phyloP scores from a whole-genome alignment of 2,797 vertebrate genomes.

The Anguilla obscura region DNA sequence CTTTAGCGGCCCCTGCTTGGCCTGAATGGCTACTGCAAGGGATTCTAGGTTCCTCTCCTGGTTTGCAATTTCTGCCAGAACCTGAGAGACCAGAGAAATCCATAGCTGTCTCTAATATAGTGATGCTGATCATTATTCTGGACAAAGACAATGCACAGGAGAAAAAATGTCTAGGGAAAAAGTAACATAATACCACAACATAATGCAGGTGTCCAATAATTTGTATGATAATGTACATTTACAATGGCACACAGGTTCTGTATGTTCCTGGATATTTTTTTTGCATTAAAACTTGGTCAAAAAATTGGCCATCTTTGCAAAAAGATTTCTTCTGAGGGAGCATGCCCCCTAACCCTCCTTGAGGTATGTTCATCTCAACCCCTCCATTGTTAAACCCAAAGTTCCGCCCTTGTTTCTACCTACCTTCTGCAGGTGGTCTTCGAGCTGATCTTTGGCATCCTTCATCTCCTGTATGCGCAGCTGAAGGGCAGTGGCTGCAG shows the following conservation, averaged over 20 bases:
- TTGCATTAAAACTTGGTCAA: too few species aligned
- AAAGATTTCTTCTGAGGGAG: too few species aligned
- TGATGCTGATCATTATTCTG: neutral
- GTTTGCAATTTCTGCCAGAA: slow-evolving; percentile 74
- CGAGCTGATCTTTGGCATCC: slow-evolving; percentile 78
- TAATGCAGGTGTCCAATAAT: neutral
- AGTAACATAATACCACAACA: neutral
- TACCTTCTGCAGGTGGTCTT: slow-evolving; percentile 81
- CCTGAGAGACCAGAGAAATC: slow-evolving; percentile 61
- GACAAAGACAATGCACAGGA: neutral
- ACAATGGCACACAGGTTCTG: neutral
- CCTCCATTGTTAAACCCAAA: too few species aligned
- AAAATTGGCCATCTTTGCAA: too few species aligned
- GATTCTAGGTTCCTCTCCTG: slow-evolving; percentile 79
- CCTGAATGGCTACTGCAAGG: slow-evolving; percentile 74
- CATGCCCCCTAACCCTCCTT: too few species aligned
- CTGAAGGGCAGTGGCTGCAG: slow-evolving; percentile 69
- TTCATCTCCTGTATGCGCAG: slow-evolving; percentile 76
- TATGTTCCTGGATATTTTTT: too few species aligned
- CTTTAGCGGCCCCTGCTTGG: slow-evolving; percentile 75
- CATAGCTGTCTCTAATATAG: neutral
- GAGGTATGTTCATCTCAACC: too few species aligned
- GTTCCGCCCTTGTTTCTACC: too few species aligned
- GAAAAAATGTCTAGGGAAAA: neutral
- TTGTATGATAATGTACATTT: neutral